Evolutionary conservation across 2,113 vertebrate genomes (phyloP), one percentile per base, ranked within the genome.

Genomic region (Nanger granti): DNA sequence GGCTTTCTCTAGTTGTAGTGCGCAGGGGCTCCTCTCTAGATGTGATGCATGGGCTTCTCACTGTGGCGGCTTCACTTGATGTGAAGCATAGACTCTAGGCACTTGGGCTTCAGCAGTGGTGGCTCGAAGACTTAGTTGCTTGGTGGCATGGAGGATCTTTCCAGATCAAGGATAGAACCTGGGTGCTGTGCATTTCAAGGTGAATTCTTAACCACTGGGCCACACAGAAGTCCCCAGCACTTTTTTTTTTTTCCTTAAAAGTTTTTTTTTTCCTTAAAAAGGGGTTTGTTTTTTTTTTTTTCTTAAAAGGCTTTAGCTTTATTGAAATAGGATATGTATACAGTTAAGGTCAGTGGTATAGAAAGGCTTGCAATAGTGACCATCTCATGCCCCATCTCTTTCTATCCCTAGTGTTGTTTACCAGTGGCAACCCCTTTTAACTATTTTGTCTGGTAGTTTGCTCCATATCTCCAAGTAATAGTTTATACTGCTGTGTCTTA

Each of bases 391-490:
- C 26, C 31, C 8, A 79, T 22, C 18, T 69, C 18, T 91, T 93
- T 49, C 3, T 84, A 8, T 85, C 28, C 29, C 4, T 93, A 87
- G 14, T 83, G 49, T 34, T 93, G 34, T 84, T 95, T 4, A 37
- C 52, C n/a, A 44, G 55, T 62, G 28, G 17, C 62, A 73, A n/a
- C 26, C 22, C 18, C 60, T 41, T 55, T 73, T 80, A 55, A 64
- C 29, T 88, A 10, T 86, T 86, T 86, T 76, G n/a, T 82, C 49
- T 95, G 62, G 8, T 94, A 76, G 15, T 93, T 96, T 92, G 88
- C 60, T 94, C 49, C 62, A 20, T 93, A 79, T 89, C 87, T 92
- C 37, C 83, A 80, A 96, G 82, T 95, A 87, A 31, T 93, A 90
- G 55, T 13, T 96, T 82, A 84, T 80, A 47, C 12, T 90, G 13